These are phyloP conservation scores for Masticophis lateralis DNA, from an alignment of 2,797 vertebrate species.

Conservation along the genomic window DNA sequence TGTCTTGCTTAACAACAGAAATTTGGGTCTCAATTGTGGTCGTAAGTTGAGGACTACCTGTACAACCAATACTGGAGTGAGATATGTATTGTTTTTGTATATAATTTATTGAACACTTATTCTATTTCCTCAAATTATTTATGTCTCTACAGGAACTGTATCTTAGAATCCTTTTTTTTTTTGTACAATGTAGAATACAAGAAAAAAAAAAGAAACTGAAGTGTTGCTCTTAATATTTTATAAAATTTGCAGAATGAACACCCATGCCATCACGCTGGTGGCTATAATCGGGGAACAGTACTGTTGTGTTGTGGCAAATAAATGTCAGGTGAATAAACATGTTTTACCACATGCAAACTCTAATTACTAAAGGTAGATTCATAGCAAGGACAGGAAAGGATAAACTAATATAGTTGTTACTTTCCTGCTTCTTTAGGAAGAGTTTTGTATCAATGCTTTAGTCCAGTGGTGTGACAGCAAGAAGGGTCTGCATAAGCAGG, in stretches of 20 bases:
- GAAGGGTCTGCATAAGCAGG: constrained; percentile 44
- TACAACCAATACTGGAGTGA: background rate
- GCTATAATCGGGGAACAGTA: background rate
- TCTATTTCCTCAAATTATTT: background rate
- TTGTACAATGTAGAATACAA: background rate
- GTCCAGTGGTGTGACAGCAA: constrained; percentile 44
- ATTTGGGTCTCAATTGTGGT: background rate
- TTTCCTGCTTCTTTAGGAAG: background rate
- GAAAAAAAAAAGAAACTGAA: background rate
- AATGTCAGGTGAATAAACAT: background rate
- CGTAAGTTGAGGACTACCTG: background rate
- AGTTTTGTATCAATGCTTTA: background rate
- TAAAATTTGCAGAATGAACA: background rate
- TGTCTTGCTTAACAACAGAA: background rate
- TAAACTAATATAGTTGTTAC: background rate
- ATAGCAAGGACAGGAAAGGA: background rate
- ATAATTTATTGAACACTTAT: background rate
- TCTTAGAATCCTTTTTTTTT: background rate
- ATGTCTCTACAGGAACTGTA: background rate
- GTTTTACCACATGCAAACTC: background rate
- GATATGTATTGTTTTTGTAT: background rate
- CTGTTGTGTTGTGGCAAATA: background rate
- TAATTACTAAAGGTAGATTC: background rate
- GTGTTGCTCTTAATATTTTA: background rate
- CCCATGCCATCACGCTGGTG: background rate